phyloP scores from a whole-genome alignment of 2,888 invertebrate genomes.

The Palloptera scutellata region DNA sequence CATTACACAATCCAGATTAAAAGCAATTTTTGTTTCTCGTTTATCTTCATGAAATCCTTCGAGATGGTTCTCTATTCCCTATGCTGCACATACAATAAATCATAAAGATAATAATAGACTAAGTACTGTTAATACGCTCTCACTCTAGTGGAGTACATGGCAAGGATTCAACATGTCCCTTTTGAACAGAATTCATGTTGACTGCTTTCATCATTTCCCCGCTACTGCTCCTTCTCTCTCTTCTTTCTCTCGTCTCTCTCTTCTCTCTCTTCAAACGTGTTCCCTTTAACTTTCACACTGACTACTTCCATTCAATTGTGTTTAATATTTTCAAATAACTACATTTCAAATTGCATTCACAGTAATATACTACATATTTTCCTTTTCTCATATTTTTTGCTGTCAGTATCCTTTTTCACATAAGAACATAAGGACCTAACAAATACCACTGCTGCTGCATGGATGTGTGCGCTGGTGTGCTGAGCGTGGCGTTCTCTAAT shows the following conservation, averaged over 20 bases:
- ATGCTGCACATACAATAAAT: constrained; percentile 49
- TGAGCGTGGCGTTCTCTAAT: background rate
- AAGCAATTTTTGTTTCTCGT: background rate
- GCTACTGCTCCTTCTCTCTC: too few relatives aligned
- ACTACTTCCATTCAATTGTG: background rate
- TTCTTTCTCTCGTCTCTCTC: background rate
- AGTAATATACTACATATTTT: too few relatives aligned
- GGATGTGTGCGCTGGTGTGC: background rate
- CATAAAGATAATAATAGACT: constrained; percentile 59
- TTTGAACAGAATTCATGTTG: too few relatives aligned
- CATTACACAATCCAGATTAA: background rate
- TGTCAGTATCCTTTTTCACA: too few relatives aligned
- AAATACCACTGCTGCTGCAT: background rate
- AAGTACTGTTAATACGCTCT: constrained; percentile 40
- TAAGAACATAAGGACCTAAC: too few relatives aligned
- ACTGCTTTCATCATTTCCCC: too few relatives aligned
- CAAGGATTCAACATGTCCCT: background rate
- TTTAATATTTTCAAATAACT: too few relatives aligned
- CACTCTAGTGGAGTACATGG: background rate
- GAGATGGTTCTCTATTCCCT: too few relatives aligned
- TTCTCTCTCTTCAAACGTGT: background rate
- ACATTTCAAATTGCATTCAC: too few relatives aligned
- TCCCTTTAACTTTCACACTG: background rate
- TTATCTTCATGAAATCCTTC: too few relatives aligned
- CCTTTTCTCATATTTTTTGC: too few relatives aligned